These are phyloP conservation scores for Pogonognathellus flavescens DNA, from an alignment of 1,140 invertebrate species.

Conservation along the genomic window DNA sequence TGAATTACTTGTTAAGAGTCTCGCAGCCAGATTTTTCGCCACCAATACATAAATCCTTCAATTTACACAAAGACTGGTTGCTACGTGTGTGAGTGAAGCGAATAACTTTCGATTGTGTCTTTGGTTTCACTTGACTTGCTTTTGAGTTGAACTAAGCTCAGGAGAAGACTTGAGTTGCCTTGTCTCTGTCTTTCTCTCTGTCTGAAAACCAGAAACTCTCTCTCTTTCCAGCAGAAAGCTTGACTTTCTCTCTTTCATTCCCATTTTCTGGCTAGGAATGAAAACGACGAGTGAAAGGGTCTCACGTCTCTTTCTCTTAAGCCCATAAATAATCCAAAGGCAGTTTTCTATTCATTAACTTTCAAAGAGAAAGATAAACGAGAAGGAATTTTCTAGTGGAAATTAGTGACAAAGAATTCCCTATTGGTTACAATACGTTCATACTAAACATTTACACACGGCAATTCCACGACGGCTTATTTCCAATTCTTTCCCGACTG, in stretches of 20 bases:
- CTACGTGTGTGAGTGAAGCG: conserved; percentile 45
- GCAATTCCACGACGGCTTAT: not conserved
- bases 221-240: not conserved
- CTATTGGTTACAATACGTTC: conserved; percentile 36
- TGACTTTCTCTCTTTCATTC: conserved; percentile 29
- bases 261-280: conserved; percentile 1
- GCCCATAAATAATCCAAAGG: conserved; percentile 49
- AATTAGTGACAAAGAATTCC: conserved; percentile 44
- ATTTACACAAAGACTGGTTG: conserved; percentile 40
- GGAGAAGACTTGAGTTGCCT: conserved; percentile 33
- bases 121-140: conserved; percentile 45
- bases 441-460: not conserved
- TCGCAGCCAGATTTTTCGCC: conserved; percentile 16
- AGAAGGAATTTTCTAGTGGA: conserved; percentile 32
- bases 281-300: conserved; percentile 30
- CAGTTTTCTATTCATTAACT: conserved; percentile 50
- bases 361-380: conserved; percentile 46
- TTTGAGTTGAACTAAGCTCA: conserved; percentile 14
- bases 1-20: too few species aligned
- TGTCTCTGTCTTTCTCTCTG: conserved; percentile 29
- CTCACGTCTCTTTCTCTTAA: conserved; percentile 48
- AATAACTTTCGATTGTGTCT: conserved; percentile 49
- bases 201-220: not conserved
- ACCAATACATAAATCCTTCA: conserved; percentile 49
- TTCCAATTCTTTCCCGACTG: not conserved